These are phyloP conservation scores for Campylomormyrus tamandua DNA, from an alignment of 2,113 vertebrate genomes.

Conservation along the genomic window DNA sequence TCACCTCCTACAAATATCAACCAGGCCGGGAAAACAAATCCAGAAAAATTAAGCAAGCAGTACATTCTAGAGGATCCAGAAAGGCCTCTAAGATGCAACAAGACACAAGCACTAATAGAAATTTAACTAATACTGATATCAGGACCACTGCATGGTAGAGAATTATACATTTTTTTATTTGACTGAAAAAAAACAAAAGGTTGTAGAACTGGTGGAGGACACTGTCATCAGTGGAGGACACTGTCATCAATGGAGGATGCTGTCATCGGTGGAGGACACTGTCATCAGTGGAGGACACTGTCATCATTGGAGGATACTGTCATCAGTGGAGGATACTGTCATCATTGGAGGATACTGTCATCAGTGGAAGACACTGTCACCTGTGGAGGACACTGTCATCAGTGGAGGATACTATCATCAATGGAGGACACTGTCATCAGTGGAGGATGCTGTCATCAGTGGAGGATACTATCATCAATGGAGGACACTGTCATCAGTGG, in stretches of 20 bases:
- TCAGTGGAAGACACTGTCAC: neutral
- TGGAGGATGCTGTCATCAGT: too few relatives aligned
- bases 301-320: too few relatives aligned
- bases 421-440: neutral
- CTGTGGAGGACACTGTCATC: too few relatives aligned
- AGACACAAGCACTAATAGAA: neutral
- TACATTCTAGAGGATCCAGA: neutral
- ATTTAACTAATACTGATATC: neutral
- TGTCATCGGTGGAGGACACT: too few relatives aligned
- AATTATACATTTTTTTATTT: neutral
- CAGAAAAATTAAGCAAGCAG: conserved; percentile 11
- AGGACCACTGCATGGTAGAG: neutral
- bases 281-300: too few relatives aligned
- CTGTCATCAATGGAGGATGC: neutral
- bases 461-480: neutral
- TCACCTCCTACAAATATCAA: neutral
- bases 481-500: too few relatives aligned
- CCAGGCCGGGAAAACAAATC: neutral
- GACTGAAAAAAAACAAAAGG: neutral
- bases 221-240: neutral
- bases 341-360: too few relatives aligned
- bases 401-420: neutral
- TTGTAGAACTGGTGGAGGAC: neutral
- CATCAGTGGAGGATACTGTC: neutral
- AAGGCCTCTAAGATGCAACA: neutral